These are phyloP conservation scores for Halichondria panicea DNA, from an alignment of 37 sponge, comb jelly and placozoan genomes.

Conservation along the genomic window DNA sequence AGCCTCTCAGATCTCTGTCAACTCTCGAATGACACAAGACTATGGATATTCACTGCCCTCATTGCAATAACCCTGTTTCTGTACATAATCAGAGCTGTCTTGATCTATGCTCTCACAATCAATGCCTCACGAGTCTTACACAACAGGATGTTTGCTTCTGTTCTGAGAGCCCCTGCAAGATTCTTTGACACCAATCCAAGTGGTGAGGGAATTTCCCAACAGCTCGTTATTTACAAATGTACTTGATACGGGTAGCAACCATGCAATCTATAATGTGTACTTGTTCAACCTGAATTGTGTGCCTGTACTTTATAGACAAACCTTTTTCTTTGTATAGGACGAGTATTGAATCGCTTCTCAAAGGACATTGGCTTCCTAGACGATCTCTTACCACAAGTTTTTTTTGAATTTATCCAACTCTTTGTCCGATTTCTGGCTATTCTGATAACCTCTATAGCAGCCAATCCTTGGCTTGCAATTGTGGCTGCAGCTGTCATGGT, in stretches of 20 bases:
- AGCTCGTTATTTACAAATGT: neutral
- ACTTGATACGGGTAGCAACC: neutral
- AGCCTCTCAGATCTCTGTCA: neutral
- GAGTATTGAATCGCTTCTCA: conserved; percentile 76
- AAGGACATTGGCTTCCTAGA: conserved; percentile 81
- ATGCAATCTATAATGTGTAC: neutral
- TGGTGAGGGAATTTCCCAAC: conserved; percentile 18
- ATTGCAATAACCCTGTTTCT: conserved; percentile 17
- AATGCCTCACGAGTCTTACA: conserved; percentile 66
- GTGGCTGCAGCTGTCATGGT: conserved; percentile 30
- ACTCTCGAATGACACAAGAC: conserved; percentile 11
- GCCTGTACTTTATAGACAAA: neutral
- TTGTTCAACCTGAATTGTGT: too few species aligned
- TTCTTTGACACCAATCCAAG: conserved; percentile 87
- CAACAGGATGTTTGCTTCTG: conserved; percentile 58
- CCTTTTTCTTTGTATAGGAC: conserved; percentile 35
- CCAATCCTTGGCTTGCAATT: conserved; percentile 60
- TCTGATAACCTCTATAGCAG: conserved; percentile 39
- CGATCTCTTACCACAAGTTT: conserved; percentile 56
- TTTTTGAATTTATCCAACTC: conserved; percentile 47
- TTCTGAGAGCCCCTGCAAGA: conserved; percentile 63
- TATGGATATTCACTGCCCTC: conserved; percentile 45
- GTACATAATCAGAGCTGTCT: conserved; percentile 10
- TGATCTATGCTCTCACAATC: conserved; percentile 40
- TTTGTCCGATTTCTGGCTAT: conserved; percentile 49